Evolutionary conservation across 1,140 invertebrate genomes (phyloP), one percentile per base, ranked within the genome.

Genomic region (Hestina assimilis): DNA sequence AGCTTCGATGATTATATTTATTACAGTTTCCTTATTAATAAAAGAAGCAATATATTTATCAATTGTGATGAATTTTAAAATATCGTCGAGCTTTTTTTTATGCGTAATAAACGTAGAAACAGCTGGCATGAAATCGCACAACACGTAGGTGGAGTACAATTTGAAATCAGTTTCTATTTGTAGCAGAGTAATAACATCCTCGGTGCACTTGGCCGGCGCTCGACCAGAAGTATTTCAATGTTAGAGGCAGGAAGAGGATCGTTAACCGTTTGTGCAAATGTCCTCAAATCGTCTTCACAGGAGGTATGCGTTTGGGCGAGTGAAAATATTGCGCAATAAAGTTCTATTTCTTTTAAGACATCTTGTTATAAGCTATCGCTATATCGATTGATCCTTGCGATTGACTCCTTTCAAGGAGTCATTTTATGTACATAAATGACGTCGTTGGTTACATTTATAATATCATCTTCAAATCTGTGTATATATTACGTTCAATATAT

Each of bases 191-290:
- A 77, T 68, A 75, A 78, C 72, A 82, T 79, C 78, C 72, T 71
- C 72, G 61, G 71, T 87, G 83, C 80, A 85, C 83, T 85, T 87
- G 83, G 79, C 78, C 75, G 74, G 45, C 51, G 65, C 57, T 67
- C 56, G 63, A 66, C 54, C 66, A 72, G 78, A 83, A 83, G 72
- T 84, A 74, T 80, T 80, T 84, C 83, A 87, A 87, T 85, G 82
- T 84, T 87, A 87, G 66, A 63, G 56, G 53, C 80, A 84, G 84
- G 84, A 87, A 82, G 76, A 28, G 9, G 41, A 52, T 64, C 63
- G 80, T 87, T 85, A 83, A 69, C 72, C 69, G 69, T 75, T 84
- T 83, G 74, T 79, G 79, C 79, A 68, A 83, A 84, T 81, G 65
- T 68, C 66, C 59, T 72, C 62, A 64, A 51, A 59, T 48, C 48